These are phyloP conservation scores for Melinaea marsaeus DNA, from an alignment of 2,888 invertebrate species.

Conservation along the genomic window DNA sequence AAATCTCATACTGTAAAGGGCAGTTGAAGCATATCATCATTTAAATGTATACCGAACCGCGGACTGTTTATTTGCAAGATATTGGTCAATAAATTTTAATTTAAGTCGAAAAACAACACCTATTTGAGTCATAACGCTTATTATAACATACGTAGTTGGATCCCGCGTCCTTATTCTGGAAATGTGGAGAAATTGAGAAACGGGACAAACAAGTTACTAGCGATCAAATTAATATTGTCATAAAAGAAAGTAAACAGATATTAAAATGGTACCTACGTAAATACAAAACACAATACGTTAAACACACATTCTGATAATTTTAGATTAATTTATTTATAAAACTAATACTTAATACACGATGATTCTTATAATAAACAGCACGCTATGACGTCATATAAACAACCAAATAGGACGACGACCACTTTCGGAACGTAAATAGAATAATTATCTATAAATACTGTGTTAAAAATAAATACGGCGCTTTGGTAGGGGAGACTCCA, in stretches of 20 bases:
- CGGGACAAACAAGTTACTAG: no score
- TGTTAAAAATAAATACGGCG: constrained; percentile 61
- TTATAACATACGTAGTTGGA: not conserved
- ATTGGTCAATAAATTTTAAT: not conserved
- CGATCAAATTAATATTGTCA: no score
- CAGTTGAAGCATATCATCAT: constrained; percentile 20
- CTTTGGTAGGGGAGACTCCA: constrained; percentile 53
- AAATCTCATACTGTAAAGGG: constrained; percentile 28
- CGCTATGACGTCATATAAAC: constrained; percentile 67
- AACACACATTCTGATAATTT: no score
- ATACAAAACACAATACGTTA: no score
- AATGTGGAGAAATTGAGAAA: no score
- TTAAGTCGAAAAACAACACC: constrained; percentile 4
- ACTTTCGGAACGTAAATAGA: constrained; percentile 64
- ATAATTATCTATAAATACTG: constrained; percentile 62
- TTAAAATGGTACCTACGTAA: no score
- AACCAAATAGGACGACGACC: constrained; percentile 77
- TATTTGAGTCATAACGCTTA: not conserved
- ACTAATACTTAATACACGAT: no score
- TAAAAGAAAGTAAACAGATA: no score
- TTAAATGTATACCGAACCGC: constrained; percentile 7
- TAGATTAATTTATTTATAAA: no score
- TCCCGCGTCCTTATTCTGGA: not conserved
- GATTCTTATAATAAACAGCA: no score
- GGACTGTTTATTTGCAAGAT: not conserved